Evolutionary conservation across 2,797 vertebrate species (phyloP), one percentile per base, ranked within the genome.

Genomic region (Xiphorhynchus erythropygius): DNA sequence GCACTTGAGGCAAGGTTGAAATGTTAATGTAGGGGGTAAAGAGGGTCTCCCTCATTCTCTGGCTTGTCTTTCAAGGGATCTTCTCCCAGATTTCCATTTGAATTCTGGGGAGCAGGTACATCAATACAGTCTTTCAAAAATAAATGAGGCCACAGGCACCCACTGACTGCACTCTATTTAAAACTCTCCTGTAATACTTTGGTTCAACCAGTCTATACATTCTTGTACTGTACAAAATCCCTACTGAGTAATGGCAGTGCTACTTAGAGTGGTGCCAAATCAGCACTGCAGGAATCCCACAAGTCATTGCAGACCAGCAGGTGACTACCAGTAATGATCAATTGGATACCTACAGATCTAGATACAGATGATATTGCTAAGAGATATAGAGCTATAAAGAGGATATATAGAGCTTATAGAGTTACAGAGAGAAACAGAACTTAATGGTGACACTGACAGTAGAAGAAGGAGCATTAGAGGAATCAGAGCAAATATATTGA

Each of bases 91-190:
- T 97, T 92, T 95, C 87, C 71, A 85, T 95, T 96, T 96, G 94
- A 97, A 96, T 93, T 97, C 94, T 91, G 75, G 87, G 93, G 94
- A 96, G 95, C 89, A 96, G 94, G 80, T 74, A 96, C 93, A 96
- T 96, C 96, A 96, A 89, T 96, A 87, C 78, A n/a, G 88, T 75
- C 93, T 97, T 97, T 96, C 78, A 96, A 95, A 97, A 94, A 94
- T 97, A 96, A 97, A 97, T 95, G 93, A 97, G 95, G 95, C 93
- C 94, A 92, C 89, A 71, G 92, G 89, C 95, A 94, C 95, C 94
- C 89, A 93, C 95, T 93, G 95, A 89, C 94, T 93, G 62, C 62
- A 69, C 90, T 97, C 88, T 93, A 93, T 97, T 96, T 97, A 94
- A 97, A 97, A 94, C 94, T 95, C 94, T 82, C 86, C 19, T 74